Evolutionary conservation across 1,140 invertebrate species (phyloP), one percentile per base, ranked within the genome.

Genomic region (Drosophila tropicalis): DNA sequence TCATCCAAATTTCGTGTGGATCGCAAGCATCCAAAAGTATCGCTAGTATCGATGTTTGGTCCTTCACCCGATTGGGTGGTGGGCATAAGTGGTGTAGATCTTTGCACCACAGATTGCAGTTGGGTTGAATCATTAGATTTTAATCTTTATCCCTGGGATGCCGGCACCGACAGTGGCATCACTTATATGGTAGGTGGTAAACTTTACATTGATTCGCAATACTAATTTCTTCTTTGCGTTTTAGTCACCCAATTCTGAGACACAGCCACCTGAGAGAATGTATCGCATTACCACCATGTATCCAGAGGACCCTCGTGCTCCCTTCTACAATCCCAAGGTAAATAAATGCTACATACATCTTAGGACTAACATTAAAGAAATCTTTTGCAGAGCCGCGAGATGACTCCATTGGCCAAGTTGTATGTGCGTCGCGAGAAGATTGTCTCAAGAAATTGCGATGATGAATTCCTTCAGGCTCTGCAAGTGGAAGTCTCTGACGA

Each of bases 11-110:
- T 99, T 93, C 94, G 95, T 51, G 97, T 98, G 0, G 98, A 99
- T 92, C 94, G 95, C 47, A 96, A 95, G 82, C 96, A 98, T 90
- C 97, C 98, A 78, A 93, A 98, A 57, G 93, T 99, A 2, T 99
- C 99, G 0, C 92, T 99, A 1, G 96, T 97, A 0, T 98, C 98
- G 12, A 99, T 99, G 98, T 95, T 99, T 80, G 96, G 97, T 0
- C 98, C 98, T 0, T 97, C 97, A 15, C 98, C 98, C 0, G 98
- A 99, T 93, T 99, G 98, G 98, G 96, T 98, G 44, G 96, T 99
- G 29, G 98, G 98, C 15, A 95, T 99, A 1, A 97, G 95, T 70
- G 95, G 95, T 4, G 90, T 98, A 25, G 97, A 99, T 91, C 93
- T 99, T 1, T 99, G 98, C 86, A 93, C 96, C 17, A 94, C 94